Evolutionary conservation across 1,140 invertebrate species (phyloP), one percentile per base, ranked within the genome.

Genomic region (Drosophila prosaltans): DNA sequence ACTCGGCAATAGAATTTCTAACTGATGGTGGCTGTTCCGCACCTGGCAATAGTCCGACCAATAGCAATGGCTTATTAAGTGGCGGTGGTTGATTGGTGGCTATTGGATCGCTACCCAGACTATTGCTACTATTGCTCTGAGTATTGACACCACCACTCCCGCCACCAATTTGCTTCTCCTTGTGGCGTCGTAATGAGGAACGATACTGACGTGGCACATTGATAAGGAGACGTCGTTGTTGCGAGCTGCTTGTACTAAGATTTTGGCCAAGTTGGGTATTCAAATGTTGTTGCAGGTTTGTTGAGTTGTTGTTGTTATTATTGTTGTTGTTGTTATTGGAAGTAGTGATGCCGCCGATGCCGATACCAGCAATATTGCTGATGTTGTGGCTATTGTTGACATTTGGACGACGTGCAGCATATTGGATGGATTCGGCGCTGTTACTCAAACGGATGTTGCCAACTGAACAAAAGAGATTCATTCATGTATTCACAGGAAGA

Each of bases 151-250:
- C 45, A 10, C 45, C 45, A 8, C 45, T 51, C 8, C 45, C 45
- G 43, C 79, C 82, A 26, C 81, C 83, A 26, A 91, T 79, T 51
- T 91, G 88, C 72, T 95, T 95, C 78, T 95, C 95, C 90, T 95
- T 96, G 85, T 96, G 95, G 26, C 95, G 93, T 28, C 94, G 94
- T 64, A 95, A 94, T 7, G 95, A 95, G 8, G 95, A 95, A 26
- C 95, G 91, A 78, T 94, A 93, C 30, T 94, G 93, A 2, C 95
- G 94, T 81, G 95, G 95, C 72, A 95, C 95, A 76, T 95, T 94
- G 59, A 90, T 83, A 57, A 91, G 81, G 63, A 95, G 92, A 45
- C 95, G 93, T 64, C 95, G 93, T 51, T 51, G 45, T 9, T 95
- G 93, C 51, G 69, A 73, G 63, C 48, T 55, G 54, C 21, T 60